Base-by-base conservation (phyloP, 1,140 invertebrate species). In the Vanessa atalanta region DNA sequence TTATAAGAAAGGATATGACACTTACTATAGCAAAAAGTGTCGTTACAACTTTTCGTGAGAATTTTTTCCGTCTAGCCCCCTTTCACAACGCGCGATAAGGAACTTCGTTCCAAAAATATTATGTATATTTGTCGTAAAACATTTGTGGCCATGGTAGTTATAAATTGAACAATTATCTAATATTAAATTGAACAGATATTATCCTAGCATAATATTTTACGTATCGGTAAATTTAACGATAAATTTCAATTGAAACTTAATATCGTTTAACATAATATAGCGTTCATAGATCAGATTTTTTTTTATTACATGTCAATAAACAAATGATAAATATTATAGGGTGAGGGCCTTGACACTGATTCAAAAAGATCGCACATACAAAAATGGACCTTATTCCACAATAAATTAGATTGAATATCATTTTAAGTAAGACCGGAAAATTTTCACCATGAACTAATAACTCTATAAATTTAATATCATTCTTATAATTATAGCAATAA, bases 271-370 rank as follows among this genome's bases (percentile, higher is more conserved):
- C 23, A 8, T 14, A 37, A 31, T 37, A 4, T 7, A 31, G 6
- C 4, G 3, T 15, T 37, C 23, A 37, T 61, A 61, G 23, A 61
- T 61, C 14, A 37, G 15, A 61, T 6, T 65, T 73, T 70, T n/a
- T 77, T 81, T 77, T 77, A 81, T 81, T 80, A 79, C 65, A 73
- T 51, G 61, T 81, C 70, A n/a, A 78, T 74, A 78, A 82, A 82
- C 79, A 80, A 78, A 78, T 73, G 78, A 82, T 79, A 78, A 80
- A 80, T 82, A 79, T 71, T 26, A 31, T 60, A 20, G 64, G 65
- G 23, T 57, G 61, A 20, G 53, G 65, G 31, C 53, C 68, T 57
- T 65, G 72, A 72, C 69, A 65, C 70, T 60, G 75, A 66, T 74
- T 77, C 70, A 73, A 67, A 65, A n/a, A 48, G 43, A 31, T 47